These are phyloP conservation scores for Pseudorasbora parva DNA, from an alignment of 2,113 vertebrate species.

Conservation along the genomic window DNA sequence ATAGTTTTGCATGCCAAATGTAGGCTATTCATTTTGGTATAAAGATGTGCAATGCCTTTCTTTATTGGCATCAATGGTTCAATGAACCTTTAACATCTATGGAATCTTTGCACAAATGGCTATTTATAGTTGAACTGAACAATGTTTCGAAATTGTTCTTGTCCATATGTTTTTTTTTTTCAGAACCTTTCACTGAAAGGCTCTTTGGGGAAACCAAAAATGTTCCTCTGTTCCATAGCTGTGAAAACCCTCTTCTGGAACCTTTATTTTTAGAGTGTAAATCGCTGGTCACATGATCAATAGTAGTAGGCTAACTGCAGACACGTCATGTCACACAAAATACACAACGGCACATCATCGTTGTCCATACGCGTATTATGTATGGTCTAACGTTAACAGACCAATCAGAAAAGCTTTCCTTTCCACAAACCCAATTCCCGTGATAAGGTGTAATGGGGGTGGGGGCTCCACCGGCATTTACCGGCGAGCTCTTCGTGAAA, in stretches of 20 bases:
- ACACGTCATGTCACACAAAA: neutral
- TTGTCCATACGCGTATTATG: neutral
- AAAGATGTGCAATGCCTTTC: neutral
- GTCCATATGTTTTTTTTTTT: neutral
- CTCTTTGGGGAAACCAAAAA: neutral
- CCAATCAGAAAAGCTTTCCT: neutral
- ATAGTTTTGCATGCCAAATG: neutral
- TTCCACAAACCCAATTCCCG: neutral
- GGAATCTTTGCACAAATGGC: neutral
- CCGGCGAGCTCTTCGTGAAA: constrained; percentile 4
- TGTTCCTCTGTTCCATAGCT: neutral
- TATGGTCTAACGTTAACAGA: neutral
- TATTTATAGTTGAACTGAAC: neutral
- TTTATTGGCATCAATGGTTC: too few relatives aligned
- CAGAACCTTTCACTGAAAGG: neutral
- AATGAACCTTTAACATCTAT: too few relatives aligned
- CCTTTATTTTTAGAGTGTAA: neutral
- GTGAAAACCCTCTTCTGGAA: too few relatives aligned
- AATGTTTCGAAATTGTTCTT: neutral
- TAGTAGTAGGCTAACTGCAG: neutral
- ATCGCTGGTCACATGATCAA: neutral
- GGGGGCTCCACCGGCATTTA: constrained; percentile 14
- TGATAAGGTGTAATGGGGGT: constrained; percentile 4
- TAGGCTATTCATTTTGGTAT: neutral
- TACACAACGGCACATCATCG: neutral